A percentile compares a stretch with the other conserved stretches of the same genome.
Evolutionary conservation across 2,113 vertebrate genomes (phyloP).

Genomic region (Scytalopus superciliaris): DNA sequence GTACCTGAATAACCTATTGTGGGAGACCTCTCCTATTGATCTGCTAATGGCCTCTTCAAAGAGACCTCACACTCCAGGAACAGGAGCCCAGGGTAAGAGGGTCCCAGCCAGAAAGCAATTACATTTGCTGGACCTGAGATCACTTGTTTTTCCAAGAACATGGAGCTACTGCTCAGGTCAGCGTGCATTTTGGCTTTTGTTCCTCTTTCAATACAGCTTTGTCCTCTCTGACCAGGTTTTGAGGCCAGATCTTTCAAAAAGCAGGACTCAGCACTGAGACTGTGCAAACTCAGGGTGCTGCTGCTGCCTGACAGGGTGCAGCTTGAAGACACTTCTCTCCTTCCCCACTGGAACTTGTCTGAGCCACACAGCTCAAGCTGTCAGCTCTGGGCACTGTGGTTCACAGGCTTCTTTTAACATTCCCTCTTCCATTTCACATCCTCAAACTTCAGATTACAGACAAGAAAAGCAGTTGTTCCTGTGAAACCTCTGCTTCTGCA

Average conservation of each 20-base stretch:
- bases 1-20: constrained; percentile 43
- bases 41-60: constrained; percentile 65
- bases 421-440: neutral
- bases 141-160: constrained; percentile 40
- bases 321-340: neutral
- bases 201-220: neutral
- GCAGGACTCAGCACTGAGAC: neutral
- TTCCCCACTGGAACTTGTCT: neutral
- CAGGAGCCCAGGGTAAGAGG: neutral
- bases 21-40: constrained; percentile 34
- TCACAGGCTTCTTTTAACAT: neutral
- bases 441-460: neutral
- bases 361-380: neutral
- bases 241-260: neutral
- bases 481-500: neutral
- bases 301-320: neutral
- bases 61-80: constrained; percentile 42
- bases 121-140: constrained; percentile 35
- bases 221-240: neutral
- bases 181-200: neutral
- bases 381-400: neutral
- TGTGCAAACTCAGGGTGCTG: neutral
- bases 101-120: constrained; percentile 51
- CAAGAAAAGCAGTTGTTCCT: neutral
- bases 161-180: constrained; percentile 33